A percentile compares a stretch with the other conserved stretches of the same genome.
These are phyloP conservation scores for Oeneis ivallda DNA, from an alignment of 2,888 invertebrate genomes.

Conservation along the genomic window DNA sequence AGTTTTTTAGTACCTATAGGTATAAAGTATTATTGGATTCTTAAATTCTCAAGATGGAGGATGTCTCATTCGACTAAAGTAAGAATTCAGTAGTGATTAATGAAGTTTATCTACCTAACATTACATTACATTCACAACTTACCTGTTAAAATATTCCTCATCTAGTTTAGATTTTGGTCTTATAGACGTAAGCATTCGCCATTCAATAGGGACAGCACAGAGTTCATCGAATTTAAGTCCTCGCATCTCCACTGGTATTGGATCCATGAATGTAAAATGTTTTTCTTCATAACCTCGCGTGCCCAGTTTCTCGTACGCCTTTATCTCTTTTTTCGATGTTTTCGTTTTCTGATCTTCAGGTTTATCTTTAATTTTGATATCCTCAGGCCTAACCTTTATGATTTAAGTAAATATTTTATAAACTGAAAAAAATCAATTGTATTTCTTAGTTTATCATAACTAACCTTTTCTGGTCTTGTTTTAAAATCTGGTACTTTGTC, in stretches of 20 bases:
- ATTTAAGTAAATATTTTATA: neutral
- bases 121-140: neutral
- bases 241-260: conserved; percentile 91
- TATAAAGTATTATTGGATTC: too few species aligned
- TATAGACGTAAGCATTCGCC: conserved; percentile 95
- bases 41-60: too few species aligned
- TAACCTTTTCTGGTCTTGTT: conserved; percentile 91
- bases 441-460: conserved; percentile 1
- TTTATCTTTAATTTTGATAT: conserved; percentile 88
- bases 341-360: conserved; percentile 87
- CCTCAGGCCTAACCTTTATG: conserved; percentile 84
- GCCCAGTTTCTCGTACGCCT: conserved; percentile 83
- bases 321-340: conserved; percentile 86
- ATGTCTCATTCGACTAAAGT: neutral
- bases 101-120: neutral
- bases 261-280: conserved; percentile 84
- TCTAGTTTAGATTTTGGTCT: conserved; percentile 91
- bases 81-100: neutral
- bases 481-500: conserved; percentile 95
- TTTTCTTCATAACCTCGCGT: conserved; percentile 82
- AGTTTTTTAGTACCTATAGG: too few species aligned
- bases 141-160: conserved; percentile 93
- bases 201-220: conserved; percentile 92
- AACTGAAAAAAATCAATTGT: neutral
- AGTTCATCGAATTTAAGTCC: conserved; percentile 88